Base-by-base conservation (phyloP, 2,797 vertebrate genomes). In the Xenopus petersii region DNA sequence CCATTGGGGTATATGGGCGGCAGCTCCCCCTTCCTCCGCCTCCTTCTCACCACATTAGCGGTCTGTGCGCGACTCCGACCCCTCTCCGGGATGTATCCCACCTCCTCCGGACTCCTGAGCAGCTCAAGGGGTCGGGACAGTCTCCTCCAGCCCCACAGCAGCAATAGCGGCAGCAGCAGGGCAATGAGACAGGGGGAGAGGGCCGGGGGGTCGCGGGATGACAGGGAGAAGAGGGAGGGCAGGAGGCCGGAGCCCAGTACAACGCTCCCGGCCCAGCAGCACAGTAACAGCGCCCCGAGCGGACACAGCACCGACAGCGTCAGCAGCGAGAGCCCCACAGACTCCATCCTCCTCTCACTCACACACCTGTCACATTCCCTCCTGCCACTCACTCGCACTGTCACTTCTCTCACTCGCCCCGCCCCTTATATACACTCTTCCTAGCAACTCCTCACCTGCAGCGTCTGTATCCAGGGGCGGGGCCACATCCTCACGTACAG, bases 1-100 rank as follows among this genome's bases (percentile, higher is more conserved):
- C 94, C 94, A 79, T 93, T 93, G 3, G 94, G 94, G 67, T 89
- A 96, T 2, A 92, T 83, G 0, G 94, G 94, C 0, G 93, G 94
- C 63, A 92, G 81, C 0, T 89, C 90, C 0, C 93, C 94, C 3
- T 82, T 81, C 54, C 89, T 91, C 67, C 91, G 89, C 79, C 91
- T 73, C 61, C 89, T 83, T 13, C 91, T 88, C n/a, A 89, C 88
- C 16, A 92, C 84, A 80, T 89, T 90, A 0, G 92, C 89, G 0
- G 86, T 86, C 70, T 83, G 86, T 0, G 90, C 83, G 51, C 79
- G 89, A 74, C 85, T 90, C 70, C 87, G 83, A 5, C 91, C 91
- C 17, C 87, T 79, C 51, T 82, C 85, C 0, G 82, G 80, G 17
- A 91, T 68, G 84, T 92, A 95, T 0, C 94, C 94, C 72, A 93